phyloP scores from a whole-genome alignment of 37 sponge, comb jelly and placozoan genomes.

The Diacarnus erythraeanus region DNA sequence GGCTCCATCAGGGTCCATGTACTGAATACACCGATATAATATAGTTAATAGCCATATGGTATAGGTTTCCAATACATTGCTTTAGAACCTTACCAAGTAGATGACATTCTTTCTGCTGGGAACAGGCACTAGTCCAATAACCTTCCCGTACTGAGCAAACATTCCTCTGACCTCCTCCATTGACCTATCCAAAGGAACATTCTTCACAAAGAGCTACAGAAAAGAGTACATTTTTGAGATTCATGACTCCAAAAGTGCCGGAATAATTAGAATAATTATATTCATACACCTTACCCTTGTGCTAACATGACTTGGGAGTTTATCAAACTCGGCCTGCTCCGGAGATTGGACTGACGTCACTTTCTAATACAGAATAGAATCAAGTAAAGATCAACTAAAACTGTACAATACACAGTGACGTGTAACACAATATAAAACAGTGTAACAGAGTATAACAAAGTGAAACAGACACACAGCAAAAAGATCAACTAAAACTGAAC shows the following conservation, averaged over 20 bases:
- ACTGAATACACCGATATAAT: too few species aligned
- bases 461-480: neutral
- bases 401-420: neutral
- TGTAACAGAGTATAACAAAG: too few species aligned
- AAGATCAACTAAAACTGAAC: too few species aligned
- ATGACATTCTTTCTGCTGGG: slow-evolving; percentile 7
- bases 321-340: neutral
- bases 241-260: too few species aligned
- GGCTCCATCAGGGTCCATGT: neutral
- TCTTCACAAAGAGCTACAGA: slow-evolving; percentile 20
- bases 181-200: neutral
- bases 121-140: neutral
- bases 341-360: neutral
- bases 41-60: too few species aligned
- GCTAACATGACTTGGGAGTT: neutral
- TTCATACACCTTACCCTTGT: neutral
- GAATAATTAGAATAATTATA: too few species aligned
- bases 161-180: neutral
- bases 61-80: neutral
- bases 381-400: neutral
- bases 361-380: neutral
- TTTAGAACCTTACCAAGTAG: neutral
- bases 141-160: slow-evolving; percentile 9
- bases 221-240: too few species aligned
- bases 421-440: neutral